These are phyloP conservation scores for Hydrozoanthus tunicans DNA, from an alignment of 64 coral and sea anemone genomes.

Conservation along the genomic window DNA sequence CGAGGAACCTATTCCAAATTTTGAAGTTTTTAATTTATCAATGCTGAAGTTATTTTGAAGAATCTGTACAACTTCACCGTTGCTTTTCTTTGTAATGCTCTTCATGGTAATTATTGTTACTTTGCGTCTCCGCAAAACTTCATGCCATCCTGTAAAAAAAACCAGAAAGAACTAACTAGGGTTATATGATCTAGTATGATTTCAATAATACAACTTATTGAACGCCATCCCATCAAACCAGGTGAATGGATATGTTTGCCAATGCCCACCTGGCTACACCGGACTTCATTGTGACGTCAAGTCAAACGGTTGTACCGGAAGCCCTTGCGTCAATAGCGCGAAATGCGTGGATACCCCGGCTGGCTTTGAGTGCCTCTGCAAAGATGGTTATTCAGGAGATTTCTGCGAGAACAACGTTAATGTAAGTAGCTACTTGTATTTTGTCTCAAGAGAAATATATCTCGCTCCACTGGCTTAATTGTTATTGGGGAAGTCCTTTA, in stretches of 20 bases:
- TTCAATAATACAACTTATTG: neutral
- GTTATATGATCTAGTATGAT: no score
- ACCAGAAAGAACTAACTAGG: no score
- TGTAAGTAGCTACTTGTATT: constrained; percentile 52
- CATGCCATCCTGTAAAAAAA: no score
- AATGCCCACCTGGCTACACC: constrained; percentile 74
- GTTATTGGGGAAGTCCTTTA: no score
- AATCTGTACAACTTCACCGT: no score
- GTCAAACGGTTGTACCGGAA: constrained; percentile 46
- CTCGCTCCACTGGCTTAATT: no score
- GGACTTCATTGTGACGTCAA: constrained; percentile 86
- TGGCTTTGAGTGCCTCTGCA: constrained; percentile 73
- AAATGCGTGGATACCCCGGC: constrained; percentile 78
- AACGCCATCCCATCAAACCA: neutral
- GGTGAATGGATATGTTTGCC: constrained; percentile 90
- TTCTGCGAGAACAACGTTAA: constrained; percentile 91
- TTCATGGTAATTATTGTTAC: no score
- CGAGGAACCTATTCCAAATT: no score
- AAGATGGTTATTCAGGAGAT: constrained; percentile 71
- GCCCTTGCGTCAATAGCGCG: constrained; percentile 63
- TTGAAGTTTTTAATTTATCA: no score
- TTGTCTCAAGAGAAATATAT: neutral
- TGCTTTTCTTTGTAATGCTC: no score
- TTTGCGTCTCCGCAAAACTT: no score
- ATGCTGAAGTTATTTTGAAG: no score